These are phyloP conservation scores for Ypsolopha scabrella DNA, from an alignment of 2,888 invertebrate genomes.

Conservation along the genomic window DNA sequence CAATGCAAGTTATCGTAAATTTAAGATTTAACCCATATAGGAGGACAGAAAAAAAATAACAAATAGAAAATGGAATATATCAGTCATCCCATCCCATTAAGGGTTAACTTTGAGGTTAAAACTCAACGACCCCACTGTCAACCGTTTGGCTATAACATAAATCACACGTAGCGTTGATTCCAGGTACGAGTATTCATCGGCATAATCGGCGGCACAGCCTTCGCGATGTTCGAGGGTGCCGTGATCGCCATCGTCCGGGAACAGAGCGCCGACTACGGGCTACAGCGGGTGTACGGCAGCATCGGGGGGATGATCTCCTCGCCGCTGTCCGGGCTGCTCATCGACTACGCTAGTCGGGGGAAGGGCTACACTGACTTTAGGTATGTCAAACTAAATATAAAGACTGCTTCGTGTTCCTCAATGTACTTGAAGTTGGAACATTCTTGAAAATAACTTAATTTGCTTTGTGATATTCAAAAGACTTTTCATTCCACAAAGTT, in stretches of 20 bases:
- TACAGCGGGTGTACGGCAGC: constrained; percentile 81
- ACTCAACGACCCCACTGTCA: background rate
- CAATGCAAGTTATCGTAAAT: too few species aligned
- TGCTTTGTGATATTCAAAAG: background rate
- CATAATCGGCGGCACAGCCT: constrained; percentile 79
- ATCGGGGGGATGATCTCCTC: constrained; percentile 85
- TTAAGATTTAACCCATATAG: too few species aligned
- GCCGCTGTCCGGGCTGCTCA: constrained; percentile 78
- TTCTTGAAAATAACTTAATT: background rate
- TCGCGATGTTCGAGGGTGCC: constrained; percentile 85
- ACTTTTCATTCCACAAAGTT: background rate
- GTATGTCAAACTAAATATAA: constrained; percentile 30
- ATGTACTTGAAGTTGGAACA: too few species aligned
- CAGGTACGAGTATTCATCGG: constrained; percentile 71
- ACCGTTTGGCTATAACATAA: too few species aligned
- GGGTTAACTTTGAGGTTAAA: background rate
- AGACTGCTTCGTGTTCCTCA: too few species aligned
- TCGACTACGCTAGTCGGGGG: constrained; percentile 78
- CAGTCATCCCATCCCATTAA: too few species aligned
- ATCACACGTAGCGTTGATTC: background rate
- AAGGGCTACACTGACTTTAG: constrained; percentile 81
- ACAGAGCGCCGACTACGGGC: constrained; percentile 81
- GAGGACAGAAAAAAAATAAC: too few species aligned
- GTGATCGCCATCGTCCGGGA: constrained; percentile 81
- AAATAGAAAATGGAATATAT: too few species aligned